Conservation (phyloP, 2,113 vertebrate species). For the Atlantisia rogersi region DNA sequence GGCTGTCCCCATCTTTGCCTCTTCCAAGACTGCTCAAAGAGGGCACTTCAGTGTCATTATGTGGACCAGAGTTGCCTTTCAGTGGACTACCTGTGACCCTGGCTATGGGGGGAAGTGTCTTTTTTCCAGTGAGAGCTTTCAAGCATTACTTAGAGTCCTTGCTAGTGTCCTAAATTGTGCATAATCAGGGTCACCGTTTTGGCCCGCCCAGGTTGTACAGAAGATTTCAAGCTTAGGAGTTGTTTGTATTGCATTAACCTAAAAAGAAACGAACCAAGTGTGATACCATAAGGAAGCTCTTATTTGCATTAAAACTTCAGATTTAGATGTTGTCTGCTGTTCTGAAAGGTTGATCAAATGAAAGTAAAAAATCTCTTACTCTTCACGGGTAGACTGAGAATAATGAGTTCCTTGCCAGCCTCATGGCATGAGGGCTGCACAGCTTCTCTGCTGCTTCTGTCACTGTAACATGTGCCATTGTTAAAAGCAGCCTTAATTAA, state of each 20-base stretch:
- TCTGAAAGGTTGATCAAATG: not conserved
- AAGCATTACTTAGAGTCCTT: not conserved
- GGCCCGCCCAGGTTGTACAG: not conserved
- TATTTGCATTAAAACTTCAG: not conserved
- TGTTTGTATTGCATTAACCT: not conserved
- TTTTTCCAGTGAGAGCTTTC: not conserved
- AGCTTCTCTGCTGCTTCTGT: not conserved
- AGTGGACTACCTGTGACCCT: not conserved
- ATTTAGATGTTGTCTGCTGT: not conserved
- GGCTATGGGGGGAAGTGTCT: rapidly evolving
- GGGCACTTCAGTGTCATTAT: rapidly evolving
- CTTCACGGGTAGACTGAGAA: not conserved
- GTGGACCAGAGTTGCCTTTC: not conserved
- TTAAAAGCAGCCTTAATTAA: not conserved
- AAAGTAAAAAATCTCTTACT: not conserved
- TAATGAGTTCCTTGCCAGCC: not conserved
- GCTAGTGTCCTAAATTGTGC: no score
- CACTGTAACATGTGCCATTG: not conserved
- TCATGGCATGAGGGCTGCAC: not conserved
- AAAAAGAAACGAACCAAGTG: rapidly evolving
- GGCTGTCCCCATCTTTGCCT: not conserved
- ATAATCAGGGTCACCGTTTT: not conserved
- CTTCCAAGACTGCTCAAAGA: not conserved
- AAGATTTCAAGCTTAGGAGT: not conserved
- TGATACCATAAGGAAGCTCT: not conserved